Evolutionary conservation across 2,888 invertebrate species (phyloP), one percentile per base, ranked within the genome.

Genomic region (Drosophila picticornis): DNA sequence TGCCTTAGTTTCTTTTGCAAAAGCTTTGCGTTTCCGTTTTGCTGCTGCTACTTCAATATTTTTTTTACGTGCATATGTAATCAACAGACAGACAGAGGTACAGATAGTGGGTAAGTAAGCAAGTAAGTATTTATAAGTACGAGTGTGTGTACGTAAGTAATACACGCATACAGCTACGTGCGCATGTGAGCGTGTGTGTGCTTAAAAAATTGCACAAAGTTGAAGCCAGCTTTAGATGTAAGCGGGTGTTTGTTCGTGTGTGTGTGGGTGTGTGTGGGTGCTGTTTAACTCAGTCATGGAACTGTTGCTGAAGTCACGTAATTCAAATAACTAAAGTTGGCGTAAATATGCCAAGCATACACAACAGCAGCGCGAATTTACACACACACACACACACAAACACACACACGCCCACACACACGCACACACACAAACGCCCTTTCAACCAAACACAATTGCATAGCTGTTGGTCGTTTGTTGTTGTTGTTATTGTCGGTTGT

Each of bases 271-370:
- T 51, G 25, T 55, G 53, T 69, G 65, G 65, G 59, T 52, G 57
- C 68, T 82, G 75, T 63, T 71, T 60, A 74, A 81, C 88, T 74
- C 88, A 90, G 86, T 85, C 86, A 81, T 83, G 81, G 79, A 90
- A 90, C 91, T 91, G 90, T 90, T 90, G 89, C 91, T 75, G 81
- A 91, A 91, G 89, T 91, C 90, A 91, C 91, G 91, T 90, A 91
- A 91, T 90, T 91, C 91, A 91, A 91, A 91, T 90, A 91, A 89
- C 91, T 90, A 87, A 91, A 91, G 89, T 91, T 91, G 87, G 89
- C 85, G 88, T 82, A 90, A 88, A 89, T 87, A 89, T 89, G 90
- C 90, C 88, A 80, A 75, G 88, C 90, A 90, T 88, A 88, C 77
- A 90, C 77, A 90, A 72, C 81, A 82, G 65, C 62, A 75, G 59